Evolutionary conservation across 2,888 invertebrate species (phyloP).

Genomic region (Philonicus albiceps): DNA sequence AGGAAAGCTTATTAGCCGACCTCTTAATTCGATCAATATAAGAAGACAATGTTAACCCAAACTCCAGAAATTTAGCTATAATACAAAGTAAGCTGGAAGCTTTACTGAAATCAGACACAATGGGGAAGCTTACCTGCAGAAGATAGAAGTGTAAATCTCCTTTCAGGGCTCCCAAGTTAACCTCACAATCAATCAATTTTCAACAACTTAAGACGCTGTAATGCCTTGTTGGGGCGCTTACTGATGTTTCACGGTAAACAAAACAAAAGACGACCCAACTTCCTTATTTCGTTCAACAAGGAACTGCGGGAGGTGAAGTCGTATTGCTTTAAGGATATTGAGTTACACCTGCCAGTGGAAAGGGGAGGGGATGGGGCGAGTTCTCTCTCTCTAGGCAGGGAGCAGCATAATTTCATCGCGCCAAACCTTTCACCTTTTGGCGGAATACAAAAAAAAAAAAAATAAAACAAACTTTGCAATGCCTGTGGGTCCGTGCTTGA

Average conservation of each 20-base stretch:
- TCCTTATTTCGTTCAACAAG: background rate
- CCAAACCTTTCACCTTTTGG: slow-evolving; percentile 24
- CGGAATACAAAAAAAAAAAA: background rate
- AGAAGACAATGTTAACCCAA: background rate
- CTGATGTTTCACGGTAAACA: slow-evolving; percentile 43
- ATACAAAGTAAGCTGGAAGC: slow-evolving; percentile 7
- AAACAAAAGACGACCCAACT: slow-evolving; percentile 43
- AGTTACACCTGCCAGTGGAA: slow-evolving; percentile 38
- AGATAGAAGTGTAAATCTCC: slow-evolving; percentile 44
- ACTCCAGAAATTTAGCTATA: background rate
- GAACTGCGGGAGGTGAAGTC: background rate
- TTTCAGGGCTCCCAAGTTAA: slow-evolving; percentile 45
- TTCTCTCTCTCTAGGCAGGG: background rate
- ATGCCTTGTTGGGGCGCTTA: slow-evolving; percentile 44
- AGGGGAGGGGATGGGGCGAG: background rate
- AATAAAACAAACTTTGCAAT: slow-evolving; percentile 1
- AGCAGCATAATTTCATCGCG: slow-evolving; percentile 21
- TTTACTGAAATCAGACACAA: slow-evolving; percentile 16
- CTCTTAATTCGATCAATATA: background rate
- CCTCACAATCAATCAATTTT: slow-evolving; percentile 47
- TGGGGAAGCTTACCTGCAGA: slow-evolving; percentile 30
- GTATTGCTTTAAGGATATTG: slow-evolving; percentile 38
- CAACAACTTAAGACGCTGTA: slow-evolving; percentile 48
- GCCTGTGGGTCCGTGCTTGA: background rate
- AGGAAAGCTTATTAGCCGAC: background rate